Evolutionary conservation across 2,797 vertebrate species (phyloP).

Genomic region (Fundulus diaphanus): DNA sequence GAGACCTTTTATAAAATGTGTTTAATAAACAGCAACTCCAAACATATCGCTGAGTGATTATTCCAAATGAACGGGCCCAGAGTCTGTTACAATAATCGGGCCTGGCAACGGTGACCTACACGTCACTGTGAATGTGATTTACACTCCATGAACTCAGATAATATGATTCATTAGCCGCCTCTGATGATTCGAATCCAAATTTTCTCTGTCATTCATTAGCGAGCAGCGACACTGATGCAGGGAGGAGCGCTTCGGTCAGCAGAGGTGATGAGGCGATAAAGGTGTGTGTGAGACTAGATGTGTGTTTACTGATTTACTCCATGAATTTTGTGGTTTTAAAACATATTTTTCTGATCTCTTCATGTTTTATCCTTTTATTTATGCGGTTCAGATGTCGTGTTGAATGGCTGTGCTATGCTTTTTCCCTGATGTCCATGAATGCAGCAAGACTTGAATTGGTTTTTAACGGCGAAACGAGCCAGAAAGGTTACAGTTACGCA

Average conservation of each 20-base stretch:
- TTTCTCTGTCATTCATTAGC: neutral
- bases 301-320: neutral
- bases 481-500: neutral
- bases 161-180: constrained; percentile 16
- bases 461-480: neutral
- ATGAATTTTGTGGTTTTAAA: neutral
- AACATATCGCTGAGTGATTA: neutral
- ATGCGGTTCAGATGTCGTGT: neutral
- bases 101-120: constrained; percentile 6
- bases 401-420: neutral
- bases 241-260: neutral
- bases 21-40: neutral
- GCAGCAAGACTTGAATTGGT: neutral
- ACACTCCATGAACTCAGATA: constrained; percentile 6
- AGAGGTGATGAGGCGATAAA: neutral
- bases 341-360: neutral
- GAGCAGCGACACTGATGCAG: neutral
- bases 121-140: neutral
- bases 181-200: constrained; percentile 6
- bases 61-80: neutral
- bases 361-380: neutral
- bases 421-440: neutral
- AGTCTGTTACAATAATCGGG: neutral
- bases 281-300: neutral
- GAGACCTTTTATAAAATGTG: neutral